Evolutionary conservation across 1,140 invertebrate genomes (phyloP).

Genomic region (Uloborus diversus): DNA sequence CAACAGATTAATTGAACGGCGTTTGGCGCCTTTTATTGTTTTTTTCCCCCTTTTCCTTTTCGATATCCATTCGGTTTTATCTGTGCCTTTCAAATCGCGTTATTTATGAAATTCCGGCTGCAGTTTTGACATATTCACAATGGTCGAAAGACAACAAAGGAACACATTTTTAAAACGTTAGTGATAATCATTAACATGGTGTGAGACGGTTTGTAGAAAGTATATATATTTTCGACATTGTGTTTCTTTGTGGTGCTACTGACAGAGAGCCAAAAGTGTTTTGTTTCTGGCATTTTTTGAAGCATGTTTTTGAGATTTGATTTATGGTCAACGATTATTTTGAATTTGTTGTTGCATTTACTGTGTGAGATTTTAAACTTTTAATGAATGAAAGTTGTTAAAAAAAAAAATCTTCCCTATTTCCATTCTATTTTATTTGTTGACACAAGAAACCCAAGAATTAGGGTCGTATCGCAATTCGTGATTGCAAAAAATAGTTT

Average conservation of each 20-base stretch:
- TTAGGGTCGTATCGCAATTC: no score
- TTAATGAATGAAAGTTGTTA: no score
- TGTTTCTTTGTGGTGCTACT: conserved; percentile 26
- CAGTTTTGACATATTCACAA: conserved; percentile 46
- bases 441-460: no score
- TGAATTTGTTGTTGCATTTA: no score
- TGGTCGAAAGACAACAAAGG: background rate
- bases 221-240: conserved; percentile 49
- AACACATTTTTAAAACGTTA: conserved; percentile 51
- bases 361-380: no score
- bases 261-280: conserved; percentile 39
- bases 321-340: conserved; percentile 28
- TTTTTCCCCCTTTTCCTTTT: background rate
- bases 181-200: conserved; percentile 37
- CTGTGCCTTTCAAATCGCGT: conserved; percentile 44
- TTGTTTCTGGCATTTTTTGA: conserved; percentile 25
- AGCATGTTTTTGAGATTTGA: conserved; percentile 40
- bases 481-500: no score
- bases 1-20: conserved; percentile 49
- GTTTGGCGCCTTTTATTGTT: conserved; percentile 3
- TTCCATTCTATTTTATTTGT: no score
- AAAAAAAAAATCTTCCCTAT: no score
- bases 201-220: background rate
- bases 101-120: conserved; percentile 50
- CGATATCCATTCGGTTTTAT: conserved; percentile 39